Conservation (phyloP, 2,113 vertebrate genomes). For the Lasiurus cinereus region DNA sequence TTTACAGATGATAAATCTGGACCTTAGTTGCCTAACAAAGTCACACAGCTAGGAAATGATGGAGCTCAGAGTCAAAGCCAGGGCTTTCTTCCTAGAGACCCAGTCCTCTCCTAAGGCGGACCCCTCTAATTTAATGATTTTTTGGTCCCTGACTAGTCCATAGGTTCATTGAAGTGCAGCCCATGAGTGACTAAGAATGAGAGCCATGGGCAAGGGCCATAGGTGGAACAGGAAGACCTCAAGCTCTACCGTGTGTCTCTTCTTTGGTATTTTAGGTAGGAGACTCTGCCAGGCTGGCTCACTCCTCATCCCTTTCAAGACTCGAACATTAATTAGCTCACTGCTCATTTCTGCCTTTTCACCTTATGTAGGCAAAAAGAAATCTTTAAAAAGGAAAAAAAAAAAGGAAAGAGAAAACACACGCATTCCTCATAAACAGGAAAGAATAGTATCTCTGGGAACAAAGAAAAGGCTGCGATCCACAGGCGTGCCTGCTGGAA, state of each 20-base stretch:
- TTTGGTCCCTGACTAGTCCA: not conserved
- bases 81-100: not conserved
- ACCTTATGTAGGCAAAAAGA: conserved; percentile 75
- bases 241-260: not conserved
- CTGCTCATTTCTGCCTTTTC: conserved; percentile 72
- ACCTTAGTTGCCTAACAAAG: not conserved
- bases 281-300: not conserved
- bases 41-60: not conserved
- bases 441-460: conserved; percentile 72
- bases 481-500: conserved; percentile 22
- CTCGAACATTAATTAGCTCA: not conserved
- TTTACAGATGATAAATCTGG: not conserved
- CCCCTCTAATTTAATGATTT: not conserved
- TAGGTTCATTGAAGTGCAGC: not conserved
- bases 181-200: not conserved
- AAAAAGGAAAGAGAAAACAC: conserved; percentile 35
- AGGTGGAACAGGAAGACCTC: not conserved
- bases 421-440: conserved; percentile 51
- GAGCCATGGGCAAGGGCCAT: not conserved
- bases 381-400: not conserved
- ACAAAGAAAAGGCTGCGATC: conserved; percentile 79
- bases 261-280: conserved; percentile 16
- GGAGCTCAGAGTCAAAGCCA: not conserved
- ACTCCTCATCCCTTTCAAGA: conserved; percentile 51
- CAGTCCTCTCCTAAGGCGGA: not conserved